Base-by-base conservation (phyloP, 2,888 invertebrate genomes). In the Netelia melanura region DNA sequence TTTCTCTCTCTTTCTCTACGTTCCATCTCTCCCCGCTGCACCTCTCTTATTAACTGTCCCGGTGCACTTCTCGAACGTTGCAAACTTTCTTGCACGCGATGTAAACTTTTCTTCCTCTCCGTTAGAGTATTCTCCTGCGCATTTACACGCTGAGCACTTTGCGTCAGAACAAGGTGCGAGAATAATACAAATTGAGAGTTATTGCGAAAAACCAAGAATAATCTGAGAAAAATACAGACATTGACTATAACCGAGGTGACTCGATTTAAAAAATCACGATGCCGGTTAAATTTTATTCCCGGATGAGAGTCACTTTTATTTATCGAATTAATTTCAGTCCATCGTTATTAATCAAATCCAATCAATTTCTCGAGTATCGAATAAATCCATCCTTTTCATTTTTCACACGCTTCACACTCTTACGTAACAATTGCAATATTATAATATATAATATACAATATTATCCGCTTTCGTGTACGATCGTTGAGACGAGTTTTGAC, bases 61-160 rank as follows among this genome's bases (percentile, higher is more conserved):
- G 43, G 72, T 38, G 38, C 17, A 62, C 25, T 68, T 67, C 74
- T 76, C 10, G 64, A 83, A 56, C 65, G 48, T 17, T 58, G n/a
- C 14, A 30, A 80, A 75, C 80, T 84, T 80, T 83, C 76, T 71
- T 76, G 70, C 71, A 80, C 80, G 71, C 84, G 65, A 76, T 81
- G 56, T 43, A 25, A 72, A 80, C 64, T 56, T 54, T 21, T 64
- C n/a, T 72, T 68, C 44, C 17, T 14, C 21, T 65, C 30, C 56
- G 14, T 2, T 48, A 14, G 14, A 48, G 14, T 21, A 44, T 1
- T 25, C 70, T 38, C 58, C 56, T 44, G 14, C 14, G 17, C 17
- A 62, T 68, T 58, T 54, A 14, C 17, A 48, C 52, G 52, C 14
- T 48, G 14, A 14, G 14, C 48, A 14, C 48, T 14, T 48, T 48